Base-by-base conservation (phyloP, 2,797 vertebrate genomes). In the Microhierax caerulescens region DNA sequence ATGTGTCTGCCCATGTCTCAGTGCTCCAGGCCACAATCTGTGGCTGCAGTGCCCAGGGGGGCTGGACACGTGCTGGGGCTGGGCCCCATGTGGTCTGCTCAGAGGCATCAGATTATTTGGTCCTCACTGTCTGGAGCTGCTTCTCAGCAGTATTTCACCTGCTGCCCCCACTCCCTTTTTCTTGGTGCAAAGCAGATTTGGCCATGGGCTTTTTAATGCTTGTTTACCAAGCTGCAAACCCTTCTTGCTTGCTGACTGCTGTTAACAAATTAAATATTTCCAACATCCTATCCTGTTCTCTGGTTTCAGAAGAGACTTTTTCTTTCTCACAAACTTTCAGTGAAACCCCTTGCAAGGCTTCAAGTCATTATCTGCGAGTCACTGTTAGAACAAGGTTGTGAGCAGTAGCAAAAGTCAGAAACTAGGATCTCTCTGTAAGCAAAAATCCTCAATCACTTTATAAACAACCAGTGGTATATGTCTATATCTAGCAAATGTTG, bases 71-170 rank as follows among this genome's bases (percentile, higher is more conserved):
- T 39, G 50, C 43, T 50, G 37, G 25, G 47, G 11, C 78, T 68
- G 36, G 23, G 32, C 15, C 56, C 53, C 53, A 41, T 6, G 61
- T 7, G 48, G 5, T 28, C 47, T 56, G 39, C 69, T 36, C 20
- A 24, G 37, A n/a, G 24, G 10, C 32, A 9, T 5, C 3, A 1
- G 18, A 20, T 28, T 4, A 0, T 51, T 50, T 27, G 30, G 30
- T 45, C n/a, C 72, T 32, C 3, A 0, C 56, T 56, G 23, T 6
- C 67, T 34, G 67, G 67, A 78, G 36, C 57, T 43, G 56, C 61
- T 85, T 39, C 80, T 78, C 72, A 51, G 18, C 77, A 30, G 30
- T 3, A 14, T 37, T 28, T 63, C 69, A 20, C 47, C 36, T 69
- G 8, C 56, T 64, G 50, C 50, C 50, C 45, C 8, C 37, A 3